Evolutionary conservation across 2,888 invertebrate genomes (phyloP).

Genomic region (Gandaritis pyraliata): DNA sequence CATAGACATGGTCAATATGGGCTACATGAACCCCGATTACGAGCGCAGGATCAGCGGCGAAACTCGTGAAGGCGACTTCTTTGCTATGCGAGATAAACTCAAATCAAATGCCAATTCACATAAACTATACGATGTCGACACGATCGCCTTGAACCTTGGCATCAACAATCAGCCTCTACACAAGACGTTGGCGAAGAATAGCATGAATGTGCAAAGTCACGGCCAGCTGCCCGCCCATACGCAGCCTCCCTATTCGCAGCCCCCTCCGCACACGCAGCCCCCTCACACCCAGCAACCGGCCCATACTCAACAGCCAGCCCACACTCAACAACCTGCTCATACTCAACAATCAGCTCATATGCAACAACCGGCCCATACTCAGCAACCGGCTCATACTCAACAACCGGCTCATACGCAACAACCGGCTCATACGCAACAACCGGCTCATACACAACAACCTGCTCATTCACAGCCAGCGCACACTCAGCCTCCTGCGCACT

Average conservation of each 20-base stretch:
- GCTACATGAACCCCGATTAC: constrained; percentile 72
- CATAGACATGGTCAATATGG: constrained; percentile 81
- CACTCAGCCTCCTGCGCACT: constrained; percentile 1
- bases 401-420: constrained; percentile 18
- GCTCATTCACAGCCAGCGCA: constrained; percentile 18
- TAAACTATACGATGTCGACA: constrained; percentile 72
- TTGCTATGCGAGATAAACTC: constrained; percentile 52
- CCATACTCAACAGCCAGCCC: constrained; percentile 14
- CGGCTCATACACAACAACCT: constrained; percentile 11
- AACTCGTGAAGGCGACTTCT: constrained; percentile 54
- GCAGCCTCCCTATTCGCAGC: constrained; percentile 16
- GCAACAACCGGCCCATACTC: constrained; percentile 15
- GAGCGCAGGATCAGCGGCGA: constrained; percentile 63
- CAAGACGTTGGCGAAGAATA: constrained; percentile 58
- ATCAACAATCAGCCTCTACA: constrained; percentile 66
- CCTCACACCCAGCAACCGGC: constrained; percentile 10
- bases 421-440: constrained; percentile 20
- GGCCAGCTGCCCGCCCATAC: constrained; percentile 10
- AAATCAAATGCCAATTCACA: constrained; percentile 57
- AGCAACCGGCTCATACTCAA: constrained; percentile 7
- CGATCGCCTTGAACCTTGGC: constrained; percentile 75
- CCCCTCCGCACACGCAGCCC: constrained; percentile 16
- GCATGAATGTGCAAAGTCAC: constrained; percentile 32
- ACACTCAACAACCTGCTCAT: constrained; percentile 10
- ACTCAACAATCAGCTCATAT: constrained; percentile 11